Evolutionary conservation across 2,797 vertebrate genomes (phyloP).

Genomic region (Mus minutoides): DNA sequence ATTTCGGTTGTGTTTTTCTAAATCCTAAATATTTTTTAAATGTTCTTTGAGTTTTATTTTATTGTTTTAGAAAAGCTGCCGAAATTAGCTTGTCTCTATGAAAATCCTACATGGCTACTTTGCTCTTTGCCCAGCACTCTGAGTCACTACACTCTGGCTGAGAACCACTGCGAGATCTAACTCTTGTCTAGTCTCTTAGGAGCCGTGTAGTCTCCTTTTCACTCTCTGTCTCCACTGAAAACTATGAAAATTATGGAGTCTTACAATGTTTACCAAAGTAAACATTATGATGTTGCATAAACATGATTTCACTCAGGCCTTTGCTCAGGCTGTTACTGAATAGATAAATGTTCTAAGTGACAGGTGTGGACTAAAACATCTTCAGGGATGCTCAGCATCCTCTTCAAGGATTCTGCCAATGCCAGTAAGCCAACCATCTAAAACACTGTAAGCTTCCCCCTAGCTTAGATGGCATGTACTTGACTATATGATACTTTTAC

Average conservation of each 20-base stretch:
- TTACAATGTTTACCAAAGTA: slow-evolving; percentile 6
- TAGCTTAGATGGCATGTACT: not conserved
- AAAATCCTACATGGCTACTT: not conserved
- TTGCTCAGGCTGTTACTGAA: not conserved
- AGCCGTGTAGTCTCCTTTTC: slow-evolving; percentile 22
- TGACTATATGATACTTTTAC: not conserved
- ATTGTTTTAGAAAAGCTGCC: not conserved
- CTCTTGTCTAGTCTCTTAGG: not conserved
- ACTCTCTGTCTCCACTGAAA: not conserved
- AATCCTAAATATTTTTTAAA: not conserved
- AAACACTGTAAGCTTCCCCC: not conserved
- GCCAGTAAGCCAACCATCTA: not conserved
- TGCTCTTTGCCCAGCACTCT: not conserved
- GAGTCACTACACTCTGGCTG: no score
- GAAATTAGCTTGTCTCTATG: not conserved
- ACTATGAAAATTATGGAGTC: slow-evolving; percentile 5
- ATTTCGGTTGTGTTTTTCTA: not conserved
- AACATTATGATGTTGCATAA: not conserved
- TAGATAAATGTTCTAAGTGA: not conserved
- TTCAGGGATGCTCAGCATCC: not conserved
- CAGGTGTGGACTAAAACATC: not conserved
- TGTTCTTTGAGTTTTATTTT: slow-evolving; percentile 42
- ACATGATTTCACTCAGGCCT: not conserved
- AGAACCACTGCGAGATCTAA: not conserved
- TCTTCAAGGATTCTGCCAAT: not conserved